Conservation (phyloP, 2,888 invertebrate genomes). For the Nymphalis c-album region DNA sequence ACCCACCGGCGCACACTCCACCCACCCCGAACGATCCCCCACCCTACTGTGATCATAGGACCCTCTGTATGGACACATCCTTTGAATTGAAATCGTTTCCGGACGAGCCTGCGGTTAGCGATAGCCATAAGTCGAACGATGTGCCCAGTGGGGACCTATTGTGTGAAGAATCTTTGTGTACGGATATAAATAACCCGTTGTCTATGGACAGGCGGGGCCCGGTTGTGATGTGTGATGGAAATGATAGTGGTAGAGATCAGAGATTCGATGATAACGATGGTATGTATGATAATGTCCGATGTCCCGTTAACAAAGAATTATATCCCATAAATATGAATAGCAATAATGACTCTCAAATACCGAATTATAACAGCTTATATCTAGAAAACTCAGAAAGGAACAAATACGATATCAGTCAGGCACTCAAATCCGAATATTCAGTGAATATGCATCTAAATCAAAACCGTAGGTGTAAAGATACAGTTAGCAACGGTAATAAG, state of each 20-base stretch:
- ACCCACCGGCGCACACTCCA: neutral
- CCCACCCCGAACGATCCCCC: neutral
- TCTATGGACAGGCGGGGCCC: neutral
- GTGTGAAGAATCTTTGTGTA: neutral
- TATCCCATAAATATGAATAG: neutral
- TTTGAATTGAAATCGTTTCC: neutral
- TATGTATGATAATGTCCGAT: slow-evolving; percentile 17
- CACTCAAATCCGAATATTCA: neutral
- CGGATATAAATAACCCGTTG: neutral
- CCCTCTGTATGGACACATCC: neutral
- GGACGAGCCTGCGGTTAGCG: neutral
- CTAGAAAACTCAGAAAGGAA: neutral
- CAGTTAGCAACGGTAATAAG: neutral
- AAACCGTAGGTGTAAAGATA: neutral
- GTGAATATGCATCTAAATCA: neutral
- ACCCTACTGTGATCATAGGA: neutral
- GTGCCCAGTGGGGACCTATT: neutral
- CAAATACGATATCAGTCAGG: neutral
- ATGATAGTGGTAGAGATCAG: slow-evolving; percentile 1
- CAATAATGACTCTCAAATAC: neutral
- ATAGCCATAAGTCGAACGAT: neutral
- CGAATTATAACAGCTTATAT: neutral
- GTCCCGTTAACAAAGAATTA: slow-evolving; percentile 7
- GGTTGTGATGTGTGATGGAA: neutral
- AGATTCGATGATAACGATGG: neutral